A percentile compares a stretch with the other conserved stretches of the same genome.
Evolutionary conservation across 2,888 invertebrate genomes (phyloP).

Genomic region (Teleogryllus oceanicus): DNA sequence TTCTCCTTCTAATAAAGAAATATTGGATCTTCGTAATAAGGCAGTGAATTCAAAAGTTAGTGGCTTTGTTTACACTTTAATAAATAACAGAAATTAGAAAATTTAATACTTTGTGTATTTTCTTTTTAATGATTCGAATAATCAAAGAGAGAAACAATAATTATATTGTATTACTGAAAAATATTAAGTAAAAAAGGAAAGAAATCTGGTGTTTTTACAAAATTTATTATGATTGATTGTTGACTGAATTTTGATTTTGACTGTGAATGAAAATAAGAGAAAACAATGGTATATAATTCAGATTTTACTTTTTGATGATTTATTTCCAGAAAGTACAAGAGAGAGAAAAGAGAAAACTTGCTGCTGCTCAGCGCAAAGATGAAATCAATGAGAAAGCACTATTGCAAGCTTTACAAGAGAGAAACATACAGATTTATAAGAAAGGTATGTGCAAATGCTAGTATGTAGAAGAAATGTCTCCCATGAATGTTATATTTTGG

Average conservation of each 20-base stretch:
- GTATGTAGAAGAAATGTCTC: too few relatives aligned
- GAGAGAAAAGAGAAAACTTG: constrained; percentile 33
- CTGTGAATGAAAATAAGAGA: too few relatives aligned
- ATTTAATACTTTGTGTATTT: background rate
- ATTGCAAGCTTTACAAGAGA: constrained; percentile 49
- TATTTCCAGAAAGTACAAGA: constrained; percentile 34
- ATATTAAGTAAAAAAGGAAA: constrained; percentile 45
- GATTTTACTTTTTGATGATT: too few relatives aligned
- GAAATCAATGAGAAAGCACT: constrained; percentile 50
- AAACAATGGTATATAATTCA: too few relatives aligned
- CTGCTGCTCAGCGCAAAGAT: constrained; percentile 42
- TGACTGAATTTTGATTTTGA: too few relatives aligned
- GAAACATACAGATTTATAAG: constrained; percentile 45
- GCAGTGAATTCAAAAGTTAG: constrained; percentile 53
- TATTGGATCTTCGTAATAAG: constrained; percentile 54
- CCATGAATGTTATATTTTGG: too few relatives aligned
- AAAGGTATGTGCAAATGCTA: constrained; percentile 25
- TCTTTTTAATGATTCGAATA: constrained; percentile 34
- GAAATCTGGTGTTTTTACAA: background rate
- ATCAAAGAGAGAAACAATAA: constrained; percentile 50
- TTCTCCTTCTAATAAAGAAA: constrained; percentile 56
- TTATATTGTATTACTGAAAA: constrained; percentile 47
- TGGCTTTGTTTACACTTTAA: background rate
- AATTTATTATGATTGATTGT: too few relatives aligned
- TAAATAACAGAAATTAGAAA: background rate